Evolutionary conservation across 1,140 invertebrate species (phyloP).

Genomic region (Sycophaga agraensis): DNA sequence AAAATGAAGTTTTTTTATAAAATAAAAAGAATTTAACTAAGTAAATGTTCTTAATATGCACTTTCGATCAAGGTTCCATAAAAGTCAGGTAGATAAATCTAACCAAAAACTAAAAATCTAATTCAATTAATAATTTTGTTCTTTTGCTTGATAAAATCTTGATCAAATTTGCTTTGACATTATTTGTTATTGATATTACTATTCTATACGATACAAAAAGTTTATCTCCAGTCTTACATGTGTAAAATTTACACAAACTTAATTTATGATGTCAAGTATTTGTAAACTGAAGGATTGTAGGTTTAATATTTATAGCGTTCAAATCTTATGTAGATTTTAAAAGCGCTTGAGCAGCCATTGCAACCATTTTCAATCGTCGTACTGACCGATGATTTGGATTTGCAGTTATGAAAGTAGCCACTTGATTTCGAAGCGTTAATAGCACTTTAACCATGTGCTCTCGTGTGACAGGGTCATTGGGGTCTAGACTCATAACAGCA

Average conservation of each 20-base stretch:
- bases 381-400: slow-evolving; percentile 71
- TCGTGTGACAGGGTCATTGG: slow-evolving; percentile 72
- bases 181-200: slow-evolving; percentile 12
- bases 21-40: slow-evolving; percentile 20
- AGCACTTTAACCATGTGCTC: slow-evolving; percentile 83
- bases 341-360: slow-evolving; percentile 74
- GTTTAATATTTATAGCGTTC: not conserved
- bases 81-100: slow-evolving; percentile 20
- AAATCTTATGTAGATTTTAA: slow-evolving; percentile 33
- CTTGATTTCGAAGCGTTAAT: slow-evolving; percentile 72
- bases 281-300: slow-evolving; percentile 21
- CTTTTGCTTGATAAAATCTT: slow-evolving; percentile 29
- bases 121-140: slow-evolving; percentile 18
- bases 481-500: slow-evolving; percentile 81
- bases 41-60: slow-evolving; percentile 15
- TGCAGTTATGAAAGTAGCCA: slow-evolving; percentile 68
- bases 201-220: slow-evolving; percentile 26
- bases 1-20: slow-evolving; percentile 18
- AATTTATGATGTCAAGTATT: slow-evolving; percentile 24
- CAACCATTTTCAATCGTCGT: slow-evolving; percentile 74
- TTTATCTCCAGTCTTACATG: slow-evolving; percentile 37
- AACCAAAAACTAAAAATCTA: slow-evolving; percentile 6
- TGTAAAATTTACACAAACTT: slow-evolving; percentile 31
- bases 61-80: slow-evolving; percentile 11
- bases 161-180: no score